Evolutionary conservation across 2,797 vertebrate genomes (phyloP), one percentile per base, ranked within the genome.

Genomic region (Sorex maritimensis): DNA sequence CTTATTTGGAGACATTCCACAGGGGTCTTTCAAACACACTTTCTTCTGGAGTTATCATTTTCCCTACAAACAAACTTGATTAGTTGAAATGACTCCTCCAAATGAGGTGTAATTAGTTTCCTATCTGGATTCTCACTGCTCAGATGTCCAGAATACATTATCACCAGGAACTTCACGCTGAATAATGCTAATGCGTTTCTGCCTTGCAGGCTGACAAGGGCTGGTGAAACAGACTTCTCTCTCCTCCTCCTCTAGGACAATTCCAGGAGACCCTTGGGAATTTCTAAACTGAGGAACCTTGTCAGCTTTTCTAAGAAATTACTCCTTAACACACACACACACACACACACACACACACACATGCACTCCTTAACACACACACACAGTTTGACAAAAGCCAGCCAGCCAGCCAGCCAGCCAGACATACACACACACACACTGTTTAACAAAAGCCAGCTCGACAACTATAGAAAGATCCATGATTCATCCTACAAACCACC

Each of bases 81-180:
- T 96, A 97, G 96, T 74, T 96, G 92, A 97, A 97, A 97, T 95
- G 93, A 95, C 79, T 94, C 88, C 87, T 93, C 94, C 81, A 94
- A 96, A 96, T 96, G 96, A 95, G 69, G 67, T 84, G 87, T 95
- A 95, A 96, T 97, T 95, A 94, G 90, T 75, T 86, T 92, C 95
- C 96, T 92, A 90, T 92, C 97, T 96, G 93, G 84, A 44, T 95
- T 96, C 96, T 85, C 94, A 95, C 94, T 92, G 94, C 96, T 97
- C 96, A 92, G 92, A 97, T 87, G 95, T 97, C 96, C 85, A 93
- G 96, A 96, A 97, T 95, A 96, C 97, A 97, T 95, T 90, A 94
- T 55, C 88, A 30, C 78, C 71, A 67, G 46, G 65, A 44, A 77
- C 72, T 94, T 96, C 95, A 87, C 93, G 72, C 72, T 88, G 92